phyloP scores from a whole-genome alignment of 64 coral and sea anemone species.

The Actinia tenebrosa region DNA sequence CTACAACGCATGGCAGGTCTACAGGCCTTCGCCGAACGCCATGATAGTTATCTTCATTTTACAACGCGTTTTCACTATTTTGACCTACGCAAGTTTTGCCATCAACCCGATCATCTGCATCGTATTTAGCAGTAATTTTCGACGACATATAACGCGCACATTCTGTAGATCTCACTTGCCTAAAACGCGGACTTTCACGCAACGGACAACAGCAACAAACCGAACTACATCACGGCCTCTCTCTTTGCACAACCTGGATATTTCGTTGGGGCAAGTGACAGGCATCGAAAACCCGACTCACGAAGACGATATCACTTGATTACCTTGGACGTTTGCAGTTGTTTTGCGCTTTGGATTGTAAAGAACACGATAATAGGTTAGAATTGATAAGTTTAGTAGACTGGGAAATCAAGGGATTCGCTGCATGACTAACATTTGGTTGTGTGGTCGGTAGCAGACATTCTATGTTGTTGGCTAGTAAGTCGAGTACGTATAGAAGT shows the following conservation, averaged over 20 bases:
- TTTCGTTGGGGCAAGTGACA: not conserved
- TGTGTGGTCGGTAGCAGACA: too few species aligned
- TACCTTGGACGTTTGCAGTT: not conserved
- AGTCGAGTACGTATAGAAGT: too few species aligned
- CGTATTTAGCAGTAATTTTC: conserved; percentile 8
- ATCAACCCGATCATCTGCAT: conserved; percentile 2
- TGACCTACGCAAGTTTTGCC: conserved; percentile 12
- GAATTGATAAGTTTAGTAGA: not conserved
- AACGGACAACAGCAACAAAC: not conserved
- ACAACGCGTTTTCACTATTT: not conserved
- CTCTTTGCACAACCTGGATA: not conserved
- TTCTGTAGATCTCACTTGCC: not conserved
- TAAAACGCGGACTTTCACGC: not conserved
- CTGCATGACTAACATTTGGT: not conserved
- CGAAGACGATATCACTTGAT: not conserved
- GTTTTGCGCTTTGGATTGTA: not conserved
- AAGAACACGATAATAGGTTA: not conserved
- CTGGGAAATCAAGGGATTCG: not conserved
- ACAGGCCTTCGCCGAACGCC: not conserved
- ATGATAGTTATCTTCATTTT: not conserved
- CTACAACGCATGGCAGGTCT: not conserved
- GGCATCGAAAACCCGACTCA: not conserved
- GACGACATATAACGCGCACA: not conserved
- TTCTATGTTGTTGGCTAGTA: too few species aligned
- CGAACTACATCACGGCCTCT: not conserved